Evolutionary conservation across 1,140 invertebrate genomes (phyloP).

Genomic region (Chrysopa pallens): DNA sequence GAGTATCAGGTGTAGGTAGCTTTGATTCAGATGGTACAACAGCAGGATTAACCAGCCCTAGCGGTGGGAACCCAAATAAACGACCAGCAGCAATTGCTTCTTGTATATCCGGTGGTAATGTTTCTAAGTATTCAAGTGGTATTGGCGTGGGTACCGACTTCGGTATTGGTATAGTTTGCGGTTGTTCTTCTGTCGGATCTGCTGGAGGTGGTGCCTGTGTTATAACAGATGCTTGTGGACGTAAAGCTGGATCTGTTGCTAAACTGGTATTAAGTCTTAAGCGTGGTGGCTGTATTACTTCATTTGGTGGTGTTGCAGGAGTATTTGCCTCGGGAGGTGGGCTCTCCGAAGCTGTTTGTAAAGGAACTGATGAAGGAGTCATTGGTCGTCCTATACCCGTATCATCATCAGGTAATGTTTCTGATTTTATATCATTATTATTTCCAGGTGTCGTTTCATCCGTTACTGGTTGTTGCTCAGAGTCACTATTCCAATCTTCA

Average conservation of each 20-base stretch:
- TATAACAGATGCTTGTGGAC: conserved; percentile 26
- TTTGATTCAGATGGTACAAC: conserved; percentile 18
- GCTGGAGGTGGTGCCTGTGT: conserved; percentile 6
- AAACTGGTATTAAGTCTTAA: conserved; percentile 56
- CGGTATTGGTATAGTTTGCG: conserved; percentile 19
- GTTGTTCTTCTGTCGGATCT: conserved; percentile 13
- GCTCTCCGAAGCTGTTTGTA: conserved; percentile 1
- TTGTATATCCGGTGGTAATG: conserved; percentile 25
- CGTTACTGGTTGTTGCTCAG: conserved; percentile 14
- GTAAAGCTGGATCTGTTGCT: conserved; percentile 61
- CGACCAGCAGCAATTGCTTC: conserved; percentile 29
- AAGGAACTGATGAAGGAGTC: neutral
- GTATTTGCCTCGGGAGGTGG: conserved; percentile 20
- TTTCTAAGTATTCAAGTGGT: conserved; percentile 22
- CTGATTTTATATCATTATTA: neutral
- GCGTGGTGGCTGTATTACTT: conserved; percentile 35
- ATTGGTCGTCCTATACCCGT: neutral
- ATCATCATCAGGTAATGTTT: conserved; percentile 8
- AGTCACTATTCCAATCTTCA: conserved; percentile 38
- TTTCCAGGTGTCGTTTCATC: conserved; percentile 3
- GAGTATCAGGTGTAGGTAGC: conserved; percentile 21
- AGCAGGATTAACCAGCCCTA: conserved; percentile 16
- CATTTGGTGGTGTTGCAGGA: conserved; percentile 13
- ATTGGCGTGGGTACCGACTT: conserved; percentile 21
- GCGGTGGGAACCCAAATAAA: conserved; percentile 23